phyloP scores from a whole-genome alignment of 2,797 vertebrate genomes.

The Scolopax rusticola region DNA sequence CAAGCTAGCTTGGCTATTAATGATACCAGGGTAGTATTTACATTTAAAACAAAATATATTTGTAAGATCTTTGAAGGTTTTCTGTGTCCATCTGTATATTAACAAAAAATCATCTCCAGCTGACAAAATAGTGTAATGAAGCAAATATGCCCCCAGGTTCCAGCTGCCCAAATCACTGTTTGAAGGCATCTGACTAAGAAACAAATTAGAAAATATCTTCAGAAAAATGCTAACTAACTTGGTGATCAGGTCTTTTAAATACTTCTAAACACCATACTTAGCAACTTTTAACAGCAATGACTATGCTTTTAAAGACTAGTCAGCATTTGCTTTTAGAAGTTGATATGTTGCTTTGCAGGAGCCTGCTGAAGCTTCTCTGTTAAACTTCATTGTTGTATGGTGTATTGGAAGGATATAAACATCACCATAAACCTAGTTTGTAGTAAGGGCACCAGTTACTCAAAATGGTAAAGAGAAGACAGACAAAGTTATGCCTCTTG shows the following conservation, averaged over 20 bases:
- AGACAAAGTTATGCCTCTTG: not conserved
- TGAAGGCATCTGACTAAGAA: not conserved
- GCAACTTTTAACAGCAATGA: not conserved
- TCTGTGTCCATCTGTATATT: slow-evolving; percentile 51
- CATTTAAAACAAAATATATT: slow-evolving; percentile 65
- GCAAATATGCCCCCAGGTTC: slow-evolving; percentile 43
- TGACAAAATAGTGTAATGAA: slow-evolving; percentile 66
- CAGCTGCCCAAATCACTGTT: slow-evolving; percentile 43
- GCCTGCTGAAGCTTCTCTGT: not conserved
- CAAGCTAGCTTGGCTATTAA: slow-evolving; percentile 32
- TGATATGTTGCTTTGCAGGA: not conserved
- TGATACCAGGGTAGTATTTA: slow-evolving; percentile 44
- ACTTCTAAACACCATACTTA: not conserved
- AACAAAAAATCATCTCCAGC: slow-evolving; percentile 51
- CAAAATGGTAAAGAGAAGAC: not conserved
- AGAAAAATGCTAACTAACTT: not conserved
- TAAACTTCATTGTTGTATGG: not conserved
- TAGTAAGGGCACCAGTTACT: not conserved
- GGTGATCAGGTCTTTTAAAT: not conserved
- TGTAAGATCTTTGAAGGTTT: slow-evolving; percentile 58
- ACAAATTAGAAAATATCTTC: not conserved
- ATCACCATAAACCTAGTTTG: not conserved
- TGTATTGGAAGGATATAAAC: not conserved
- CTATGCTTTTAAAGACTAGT: not conserved
- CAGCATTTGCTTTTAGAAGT: not conserved